phyloP scores from a whole-genome alignment of 2,797 vertebrate genomes.

The Valencia hispanica region DNA sequence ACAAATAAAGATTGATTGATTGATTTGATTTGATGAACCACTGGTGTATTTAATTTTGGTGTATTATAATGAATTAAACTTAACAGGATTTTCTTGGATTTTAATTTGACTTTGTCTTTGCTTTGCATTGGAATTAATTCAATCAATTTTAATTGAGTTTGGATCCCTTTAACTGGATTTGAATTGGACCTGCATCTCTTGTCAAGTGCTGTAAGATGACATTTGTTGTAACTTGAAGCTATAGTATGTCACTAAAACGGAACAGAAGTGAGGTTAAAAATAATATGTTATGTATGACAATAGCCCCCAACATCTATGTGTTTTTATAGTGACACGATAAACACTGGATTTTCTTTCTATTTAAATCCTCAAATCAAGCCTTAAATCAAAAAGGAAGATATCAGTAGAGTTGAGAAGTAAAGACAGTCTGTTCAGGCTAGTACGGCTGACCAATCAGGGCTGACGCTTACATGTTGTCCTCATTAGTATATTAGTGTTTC shows the following conservation, averaged over 20 bases:
- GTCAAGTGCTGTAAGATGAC: too few relatives aligned
- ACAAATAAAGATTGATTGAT: too few relatives aligned
- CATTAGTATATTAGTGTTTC: neutral
- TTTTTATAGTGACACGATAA: neutral
- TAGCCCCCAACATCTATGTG: neutral
- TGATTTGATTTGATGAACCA: too few relatives aligned
- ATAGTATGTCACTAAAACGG: too few relatives aligned
- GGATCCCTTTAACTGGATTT: neutral
- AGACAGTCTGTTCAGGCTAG: neutral
- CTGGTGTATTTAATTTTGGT: neutral
- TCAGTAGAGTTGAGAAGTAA: neutral
- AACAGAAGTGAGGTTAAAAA: neutral
- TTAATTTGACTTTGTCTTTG: neutral
- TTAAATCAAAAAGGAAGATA: neutral
- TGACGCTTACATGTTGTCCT: neutral
- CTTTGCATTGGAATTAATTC: neutral
- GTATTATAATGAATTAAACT: neutral
- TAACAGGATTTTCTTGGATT: neutral
- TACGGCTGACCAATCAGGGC: neutral
- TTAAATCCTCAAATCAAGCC: neutral
- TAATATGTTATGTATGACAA: neutral
- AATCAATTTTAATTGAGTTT: neutral
- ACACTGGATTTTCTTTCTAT: neutral
- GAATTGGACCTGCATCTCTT: neutral
- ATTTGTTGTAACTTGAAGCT: neutral